These are phyloP conservation scores for Cettia cetti DNA, from an alignment of 2,113 vertebrate genomes.

Conservation along the genomic window DNA sequence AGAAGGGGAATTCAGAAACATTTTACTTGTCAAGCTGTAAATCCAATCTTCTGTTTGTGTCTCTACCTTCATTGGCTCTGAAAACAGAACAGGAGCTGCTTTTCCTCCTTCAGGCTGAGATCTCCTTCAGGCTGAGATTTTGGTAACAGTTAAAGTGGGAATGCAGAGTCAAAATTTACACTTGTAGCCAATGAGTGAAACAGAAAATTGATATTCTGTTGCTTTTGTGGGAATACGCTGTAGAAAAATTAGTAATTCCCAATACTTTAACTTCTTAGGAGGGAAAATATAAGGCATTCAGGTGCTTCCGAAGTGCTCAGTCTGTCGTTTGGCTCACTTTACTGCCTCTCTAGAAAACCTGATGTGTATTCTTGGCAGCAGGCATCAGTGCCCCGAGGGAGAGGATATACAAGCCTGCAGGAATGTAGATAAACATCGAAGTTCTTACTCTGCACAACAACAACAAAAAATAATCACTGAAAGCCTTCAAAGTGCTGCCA, in stretches of 20 bases:
- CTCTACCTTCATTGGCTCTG: not conserved
- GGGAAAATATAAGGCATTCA: not conserved
- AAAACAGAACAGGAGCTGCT: not conserved
- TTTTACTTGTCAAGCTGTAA: not conserved
- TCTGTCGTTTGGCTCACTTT: not conserved
- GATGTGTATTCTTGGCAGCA: not conserved
- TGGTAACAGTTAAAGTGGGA: not conserved
- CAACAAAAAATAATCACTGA: not conserved
- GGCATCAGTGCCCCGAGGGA: not conserved
- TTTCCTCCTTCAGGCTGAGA: not conserved
- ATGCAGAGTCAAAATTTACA: not conserved
- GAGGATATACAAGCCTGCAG: slow-evolving; percentile 32
- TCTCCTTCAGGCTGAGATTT: not conserved
- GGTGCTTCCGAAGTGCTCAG: not conserved
- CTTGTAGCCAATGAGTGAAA: not conserved
- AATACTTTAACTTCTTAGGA: not conserved
- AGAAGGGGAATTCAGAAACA: not conserved
- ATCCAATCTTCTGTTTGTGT: not conserved
- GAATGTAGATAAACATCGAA: slow-evolving; percentile 39
- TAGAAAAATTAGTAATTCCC: not conserved
- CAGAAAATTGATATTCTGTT: not conserved
- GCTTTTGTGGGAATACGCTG: not conserved
- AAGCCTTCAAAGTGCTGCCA: not conserved
- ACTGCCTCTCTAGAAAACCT: not conserved
- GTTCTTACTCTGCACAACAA: not conserved